Base-by-base conservation (phyloP, 2,888 invertebrate genomes). In the Brachynemurus nebulosus region DNA sequence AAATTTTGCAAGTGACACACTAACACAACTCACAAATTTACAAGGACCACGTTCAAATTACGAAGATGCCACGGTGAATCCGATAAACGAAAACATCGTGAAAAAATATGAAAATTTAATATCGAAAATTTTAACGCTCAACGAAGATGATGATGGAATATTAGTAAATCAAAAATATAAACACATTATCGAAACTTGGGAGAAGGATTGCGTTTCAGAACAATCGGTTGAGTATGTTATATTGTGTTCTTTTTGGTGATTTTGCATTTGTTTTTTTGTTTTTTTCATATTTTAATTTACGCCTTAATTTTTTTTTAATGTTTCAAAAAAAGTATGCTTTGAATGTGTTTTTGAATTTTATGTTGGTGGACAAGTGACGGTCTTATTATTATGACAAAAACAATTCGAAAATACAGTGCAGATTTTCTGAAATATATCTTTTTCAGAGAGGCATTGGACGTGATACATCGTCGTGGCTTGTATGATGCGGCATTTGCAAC, bases 101-200 rank as follows among this genome's bases (percentile, higher is more conserved):
- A 45, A 47, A 42, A n/a, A n/a, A n/a, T 52, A 51, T 51, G 49
- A 49, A n/a, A 54, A 54, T 38, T 50, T 63, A 19, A 50, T 62
- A 17, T 51, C 51, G 5, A 51, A 52, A 46, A 51, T 64, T n/a
- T 55, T 56, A 38, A 54, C 57, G 45, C 50, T 64, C 19, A 56
- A 56, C 48, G 44, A 54, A 8, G 52, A 54, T 8, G 65, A 65
- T 49, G 64, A 65, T 52, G 64, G 64, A 5, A 64, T 64, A 40
- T 48, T 58, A 45, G 56, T 63, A 44, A 64, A 64, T 50, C 58
- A 61, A 45, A 65, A 64, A 50, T 52, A 63, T 12, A 59, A 57
- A 49, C 51, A 56, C 45, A 57, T 64, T 30, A 47, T 59, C 18
- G 55, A 59, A 41, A 52, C 51, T 34, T 61, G 62, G 58, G 48